A percentile compares a stretch with the other conserved stretches of the same genome.
Evolutionary conservation across 2,888 invertebrate species (phyloP).

Genomic region (Tortricodes alternella): DNA sequence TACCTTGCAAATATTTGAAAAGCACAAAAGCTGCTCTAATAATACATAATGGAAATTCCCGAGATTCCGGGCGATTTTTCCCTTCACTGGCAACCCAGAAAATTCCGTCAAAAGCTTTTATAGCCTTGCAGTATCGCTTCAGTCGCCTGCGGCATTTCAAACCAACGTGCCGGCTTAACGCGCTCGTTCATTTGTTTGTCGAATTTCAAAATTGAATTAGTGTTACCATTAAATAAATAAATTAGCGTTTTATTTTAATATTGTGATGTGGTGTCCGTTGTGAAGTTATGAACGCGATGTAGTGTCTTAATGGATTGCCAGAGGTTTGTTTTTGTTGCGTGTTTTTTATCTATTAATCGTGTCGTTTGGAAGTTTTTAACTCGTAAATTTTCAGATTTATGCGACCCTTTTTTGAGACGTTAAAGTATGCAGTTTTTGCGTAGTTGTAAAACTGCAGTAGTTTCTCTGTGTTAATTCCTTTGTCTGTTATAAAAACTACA

Average conservation of each 20-base stretch:
- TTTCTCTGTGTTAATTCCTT: background rate
- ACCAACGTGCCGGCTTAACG: conserved; percentile 33
- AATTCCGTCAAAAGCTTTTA: conserved; percentile 40
- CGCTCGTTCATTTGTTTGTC: conserved; percentile 6
- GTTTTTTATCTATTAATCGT: conserved; percentile 13
- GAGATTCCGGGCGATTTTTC: conserved; percentile 13
- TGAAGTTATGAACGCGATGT: background rate
- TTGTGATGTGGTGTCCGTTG: background rate
- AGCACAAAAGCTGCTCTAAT: conserved; percentile 12
- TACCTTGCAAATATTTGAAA: background rate
- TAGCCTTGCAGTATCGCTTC: conserved; percentile 46
- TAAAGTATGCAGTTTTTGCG: background rate
- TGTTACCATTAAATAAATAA: background rate
- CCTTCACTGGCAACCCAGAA: conserved; percentile 36
- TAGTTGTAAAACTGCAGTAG: background rate
- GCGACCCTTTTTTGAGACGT: background rate
- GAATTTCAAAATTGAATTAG: conserved; percentile 8
- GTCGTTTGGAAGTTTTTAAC: conserved; percentile 2
- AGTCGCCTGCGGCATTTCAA: conserved; percentile 60
- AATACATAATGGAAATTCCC: background rate
- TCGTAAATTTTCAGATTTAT: conserved; percentile 5
- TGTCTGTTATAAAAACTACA: background rate
- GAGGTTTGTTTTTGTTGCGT: conserved; percentile 25
- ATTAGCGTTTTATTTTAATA: background rate
- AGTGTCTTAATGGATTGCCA: conserved; percentile 16